These are phyloP conservation scores for Lathronympha strigana DNA, from an alignment of 2,888 invertebrate genomes.

Conservation along the genomic window DNA sequence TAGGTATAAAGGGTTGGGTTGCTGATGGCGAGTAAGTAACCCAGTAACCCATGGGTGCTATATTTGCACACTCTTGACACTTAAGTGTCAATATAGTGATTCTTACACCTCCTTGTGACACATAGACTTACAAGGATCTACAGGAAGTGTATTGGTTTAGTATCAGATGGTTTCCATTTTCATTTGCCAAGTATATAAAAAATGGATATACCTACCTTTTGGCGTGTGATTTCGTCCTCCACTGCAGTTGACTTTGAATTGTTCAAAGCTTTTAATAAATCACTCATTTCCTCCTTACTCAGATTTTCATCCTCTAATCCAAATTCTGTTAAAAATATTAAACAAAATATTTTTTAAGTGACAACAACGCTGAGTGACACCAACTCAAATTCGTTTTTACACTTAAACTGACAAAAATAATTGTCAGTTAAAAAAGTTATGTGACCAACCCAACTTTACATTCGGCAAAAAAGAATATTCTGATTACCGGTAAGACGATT, in stretches of 20 bases:
- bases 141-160: neutral
- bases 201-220: constrained; percentile 48
- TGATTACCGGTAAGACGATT: constrained; percentile 67
- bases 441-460: neutral
- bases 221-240: constrained; percentile 64
- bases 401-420: too few species aligned
- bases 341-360: too few species aligned
- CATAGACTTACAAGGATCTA: too few species aligned
- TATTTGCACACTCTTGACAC: too few species aligned
- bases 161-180: neutral
- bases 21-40: too few species aligned
- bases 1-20: too few species aligned
- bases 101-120: too few species aligned
- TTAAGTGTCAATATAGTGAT: too few species aligned
- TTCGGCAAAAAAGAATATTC: neutral
- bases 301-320: constrained; percentile 77
- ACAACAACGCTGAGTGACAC: too few species aligned
- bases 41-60: too few species aligned
- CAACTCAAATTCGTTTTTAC: too few species aligned
- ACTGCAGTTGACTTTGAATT: constrained; percentile 72
- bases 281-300: constrained; percentile 76
- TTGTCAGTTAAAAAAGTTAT: too few species aligned
- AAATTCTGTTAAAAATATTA: constrained; percentile 69
- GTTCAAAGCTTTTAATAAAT: constrained; percentile 73
- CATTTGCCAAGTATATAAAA: neutral